These are phyloP conservation scores for Cryptosula pallasiana DNA, from an alignment of 2,888 invertebrate species.

Conservation along the genomic window DNA sequence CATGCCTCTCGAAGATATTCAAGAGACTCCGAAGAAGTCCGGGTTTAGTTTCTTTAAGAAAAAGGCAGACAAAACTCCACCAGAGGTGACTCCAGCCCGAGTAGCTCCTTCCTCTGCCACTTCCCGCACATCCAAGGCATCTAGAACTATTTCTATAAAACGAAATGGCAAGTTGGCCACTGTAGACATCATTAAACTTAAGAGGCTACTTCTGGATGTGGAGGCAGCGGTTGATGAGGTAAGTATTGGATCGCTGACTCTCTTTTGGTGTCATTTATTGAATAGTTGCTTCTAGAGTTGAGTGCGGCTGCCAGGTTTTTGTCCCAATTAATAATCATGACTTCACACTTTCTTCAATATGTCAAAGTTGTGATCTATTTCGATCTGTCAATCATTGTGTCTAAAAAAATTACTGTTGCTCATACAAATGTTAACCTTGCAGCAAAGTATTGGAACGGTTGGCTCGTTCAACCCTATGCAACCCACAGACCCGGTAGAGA, in stretches of 20 bases:
- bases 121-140: background rate
- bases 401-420: too few species aligned
- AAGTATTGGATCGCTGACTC: background rate
- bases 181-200: constrained; percentile 16
- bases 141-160: constrained; percentile 19
- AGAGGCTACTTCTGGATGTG: background rate
- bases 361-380: too few species aligned
- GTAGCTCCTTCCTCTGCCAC: background rate
- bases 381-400: too few species aligned
- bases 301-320: too few species aligned
- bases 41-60: background rate
- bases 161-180: constrained; percentile 22
- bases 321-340: too few species aligned
- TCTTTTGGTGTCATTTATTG: background rate
- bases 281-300: too few species aligned
- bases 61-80: background rate
- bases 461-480: background rate
- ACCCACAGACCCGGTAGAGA: background rate
- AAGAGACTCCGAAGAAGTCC: background rate
- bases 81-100: background rate
- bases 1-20: constrained; percentile 2
- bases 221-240: constrained; percentile 9
- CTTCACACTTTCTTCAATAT: too few species aligned
- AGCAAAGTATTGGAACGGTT: background rate
- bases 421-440: too few species aligned